These are phyloP conservation scores for Xestia sexstrigata DNA, from an alignment of 2,888 invertebrate species.

Conservation along the genomic window DNA sequence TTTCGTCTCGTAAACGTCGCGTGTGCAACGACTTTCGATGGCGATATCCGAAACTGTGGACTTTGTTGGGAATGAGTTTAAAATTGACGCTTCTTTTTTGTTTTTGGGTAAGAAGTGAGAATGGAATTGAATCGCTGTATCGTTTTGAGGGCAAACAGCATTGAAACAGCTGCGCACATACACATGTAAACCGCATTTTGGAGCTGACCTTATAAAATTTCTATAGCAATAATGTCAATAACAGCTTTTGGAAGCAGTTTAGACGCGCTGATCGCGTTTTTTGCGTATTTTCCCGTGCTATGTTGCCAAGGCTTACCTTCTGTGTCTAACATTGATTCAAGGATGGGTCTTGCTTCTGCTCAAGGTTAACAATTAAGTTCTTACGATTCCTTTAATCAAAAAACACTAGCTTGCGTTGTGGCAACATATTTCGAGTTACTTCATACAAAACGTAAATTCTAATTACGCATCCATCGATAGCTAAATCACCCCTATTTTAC, in stretches of 20 bases:
- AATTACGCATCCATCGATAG: constrained; percentile 25
- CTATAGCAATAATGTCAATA: neutral
- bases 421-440: neutral
- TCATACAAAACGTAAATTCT: neutral
- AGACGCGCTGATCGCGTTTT: neutral
- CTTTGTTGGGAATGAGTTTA: constrained; percentile 51
- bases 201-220: neutral
- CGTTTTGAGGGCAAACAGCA: neutral
- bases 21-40: constrained; percentile 46
- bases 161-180: neutral
- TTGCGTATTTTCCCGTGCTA: neutral
- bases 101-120: neutral
- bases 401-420: neutral
- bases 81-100: constrained; percentile 34
- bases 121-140: neutral
- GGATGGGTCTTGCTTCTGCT: neutral
- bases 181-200: neutral
- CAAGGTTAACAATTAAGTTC: neutral
- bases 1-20: constrained; percentile 63
- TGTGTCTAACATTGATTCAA: neutral
- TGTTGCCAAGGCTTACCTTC: neutral
- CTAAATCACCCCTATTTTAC: constrained; percentile 40
- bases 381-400: neutral
- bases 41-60: constrained; percentile 30
- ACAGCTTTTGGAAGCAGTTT: neutral